A percentile compares a stretch with the other conserved stretches of the same genome.
Conservation (phyloP, 2,113 vertebrate genomes). For the Hyaena hyaena region DNA sequence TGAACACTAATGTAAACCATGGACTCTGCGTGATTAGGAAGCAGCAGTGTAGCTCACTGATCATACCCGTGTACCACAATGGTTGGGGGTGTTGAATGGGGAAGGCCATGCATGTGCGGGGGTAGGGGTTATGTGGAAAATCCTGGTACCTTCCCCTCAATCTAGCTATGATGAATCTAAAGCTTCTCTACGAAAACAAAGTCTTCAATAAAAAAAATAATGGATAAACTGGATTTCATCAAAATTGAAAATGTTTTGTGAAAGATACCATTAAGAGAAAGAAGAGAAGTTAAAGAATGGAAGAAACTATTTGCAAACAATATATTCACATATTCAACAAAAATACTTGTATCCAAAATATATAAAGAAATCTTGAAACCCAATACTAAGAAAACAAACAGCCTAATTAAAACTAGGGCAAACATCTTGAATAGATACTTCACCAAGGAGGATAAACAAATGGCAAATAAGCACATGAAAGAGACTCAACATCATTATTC, state of each 20-base stretch:
- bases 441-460: slow-evolving; percentile 46
- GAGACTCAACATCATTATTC: slow-evolving; percentile 14
- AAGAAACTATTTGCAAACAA: slow-evolving; percentile 39
- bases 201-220: background rate
- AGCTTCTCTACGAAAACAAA: background rate
- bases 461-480: slow-evolving; percentile 44
- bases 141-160: background rate
- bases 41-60: background rate
- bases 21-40: background rate
- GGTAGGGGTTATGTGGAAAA: background rate
- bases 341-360: slow-evolving; percentile 1
- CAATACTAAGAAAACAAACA: slow-evolving; percentile 22
- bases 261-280: background rate
- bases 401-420: slow-evolving; percentile 35
- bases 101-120: background rate
- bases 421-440: slow-evolving; percentile 40
- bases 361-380: slow-evolving; percentile 38
- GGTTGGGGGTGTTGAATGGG: background rate
- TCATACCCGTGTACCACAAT: background rate
- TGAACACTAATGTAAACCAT: background rate
- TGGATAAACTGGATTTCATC: background rate
- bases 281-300: background rate
- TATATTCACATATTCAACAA: background rate
- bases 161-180: slow-evolving; percentile 29
- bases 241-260: slow-evolving; percentile 44